Conservation (phyloP, 53 echinoderm and acorn worm species). For the Apostichopus leukothele region DNA sequence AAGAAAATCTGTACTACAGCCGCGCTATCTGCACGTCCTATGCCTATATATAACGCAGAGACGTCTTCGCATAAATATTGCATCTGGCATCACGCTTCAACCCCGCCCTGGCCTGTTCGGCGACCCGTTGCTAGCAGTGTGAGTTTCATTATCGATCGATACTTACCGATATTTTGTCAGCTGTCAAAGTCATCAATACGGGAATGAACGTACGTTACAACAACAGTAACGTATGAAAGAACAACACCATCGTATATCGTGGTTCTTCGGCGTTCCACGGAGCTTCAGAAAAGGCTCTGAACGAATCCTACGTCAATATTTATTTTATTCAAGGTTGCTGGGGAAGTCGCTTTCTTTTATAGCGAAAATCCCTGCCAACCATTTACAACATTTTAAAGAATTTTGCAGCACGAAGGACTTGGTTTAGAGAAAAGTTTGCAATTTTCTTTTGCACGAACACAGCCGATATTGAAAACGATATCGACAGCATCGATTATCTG, state of each 20-base stretch:
- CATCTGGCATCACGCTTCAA: slow-evolving; percentile 51
- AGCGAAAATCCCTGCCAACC: not conserved
- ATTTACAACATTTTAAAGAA: not conserved
- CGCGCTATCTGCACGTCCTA: not conserved
- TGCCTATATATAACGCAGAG: not conserved
- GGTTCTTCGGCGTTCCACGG: slow-evolving; percentile 7
- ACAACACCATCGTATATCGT: slow-evolving; percentile 2
- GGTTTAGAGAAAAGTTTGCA: not conserved
- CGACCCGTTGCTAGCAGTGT: slow-evolving; percentile 57
- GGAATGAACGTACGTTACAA: slow-evolving; percentile 24
- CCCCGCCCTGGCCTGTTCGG: slow-evolving; percentile 58
- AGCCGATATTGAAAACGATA: slow-evolving; percentile 44
- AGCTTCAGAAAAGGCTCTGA: slow-evolving; percentile 11
- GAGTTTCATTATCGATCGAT: slow-evolving; percentile 52
- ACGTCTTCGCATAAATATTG: not conserved
- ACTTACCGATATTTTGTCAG: slow-evolving; percentile 52
- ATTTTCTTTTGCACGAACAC: slow-evolving; percentile 6
- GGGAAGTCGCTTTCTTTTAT: not conserved
- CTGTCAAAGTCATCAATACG: slow-evolving; percentile 37
- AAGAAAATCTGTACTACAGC: slow-evolving; percentile 2
- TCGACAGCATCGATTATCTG: slow-evolving; percentile 48
- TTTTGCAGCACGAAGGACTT: not conserved
- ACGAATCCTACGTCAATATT: slow-evolving; percentile 9
- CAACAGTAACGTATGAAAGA: slow-evolving; percentile 16
- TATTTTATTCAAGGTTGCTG: slow-evolving; percentile 10